Evolutionary conservation across 2,113 vertebrate genomes (phyloP), one percentile per base, ranked within the genome.

Genomic region (Odobenus rosmarus): DNA sequence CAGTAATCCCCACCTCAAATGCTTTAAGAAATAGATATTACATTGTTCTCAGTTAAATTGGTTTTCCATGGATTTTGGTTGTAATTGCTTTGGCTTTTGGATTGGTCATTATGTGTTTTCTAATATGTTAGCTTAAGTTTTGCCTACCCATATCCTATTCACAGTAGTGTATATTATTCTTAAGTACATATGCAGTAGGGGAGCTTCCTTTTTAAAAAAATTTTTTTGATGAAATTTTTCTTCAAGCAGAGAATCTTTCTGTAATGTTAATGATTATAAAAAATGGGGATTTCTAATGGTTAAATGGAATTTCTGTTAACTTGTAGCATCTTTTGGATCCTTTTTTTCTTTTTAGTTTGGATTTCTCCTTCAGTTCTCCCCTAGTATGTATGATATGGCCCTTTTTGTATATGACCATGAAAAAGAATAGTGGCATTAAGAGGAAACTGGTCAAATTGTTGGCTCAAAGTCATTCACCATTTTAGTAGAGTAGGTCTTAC

Each of bases 181-280:
- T 89, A 95, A 80, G 14, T 42, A 91, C 0, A 2, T 88, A 91
- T 77, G 12, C 7, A 67, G 1, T 42, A 31, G 23, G 33, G 6
- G 28, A 84, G 24, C 26, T 57, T 19, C 23, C 72, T 97, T 90
- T 81, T 64, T 57, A 55, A 82, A 71, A 80, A 81, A 93, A 81
- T 49, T n/a, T 53, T 3, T 90, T 85, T 15, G 39, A 36, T 76
- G 90, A 86, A 76, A 69, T 86, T 49, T 88, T 96, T 93, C 33
- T 87, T 95, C 93, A 86, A 80, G 24, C 61, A 96, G 72, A 97
- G 36, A 62, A 57, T 93, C 59, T 88, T 92, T 81, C 19, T 62
- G 24, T 84, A 94, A 79, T 88, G 13, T 86, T n/a, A 85, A 82
- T 90, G 11, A 57, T 93, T 90, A 85, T 42, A 64, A 84, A 36